Evolutionary conservation across 2,888 invertebrate species (phyloP).

Genomic region (Pachydiplax longipennis): DNA sequence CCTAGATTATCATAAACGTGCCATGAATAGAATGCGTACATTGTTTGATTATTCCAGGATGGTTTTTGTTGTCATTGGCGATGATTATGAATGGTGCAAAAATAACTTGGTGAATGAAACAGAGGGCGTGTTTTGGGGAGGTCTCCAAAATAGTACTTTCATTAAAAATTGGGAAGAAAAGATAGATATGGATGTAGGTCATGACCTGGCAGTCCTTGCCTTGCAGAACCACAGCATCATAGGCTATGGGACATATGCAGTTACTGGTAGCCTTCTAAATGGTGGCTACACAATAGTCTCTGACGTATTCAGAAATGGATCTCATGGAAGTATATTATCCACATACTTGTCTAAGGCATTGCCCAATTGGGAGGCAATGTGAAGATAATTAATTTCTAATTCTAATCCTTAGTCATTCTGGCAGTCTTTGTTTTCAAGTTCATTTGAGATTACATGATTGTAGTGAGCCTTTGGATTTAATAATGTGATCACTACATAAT

Average conservation of each 20-base stretch:
- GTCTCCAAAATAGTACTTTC: background rate
- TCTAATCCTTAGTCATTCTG: too few relatives aligned
- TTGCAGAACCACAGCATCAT: background rate
- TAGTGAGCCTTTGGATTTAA: too few relatives aligned
- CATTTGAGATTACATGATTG: too few relatives aligned
- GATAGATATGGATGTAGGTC: background rate
- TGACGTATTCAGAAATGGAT: background rate
- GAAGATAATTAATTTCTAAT: too few relatives aligned
- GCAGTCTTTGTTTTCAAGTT: too few relatives aligned
- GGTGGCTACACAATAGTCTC: background rate
- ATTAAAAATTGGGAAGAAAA: background rate
- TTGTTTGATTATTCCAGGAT: background rate
- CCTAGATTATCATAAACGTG: background rate
- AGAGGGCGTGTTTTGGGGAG: background rate
- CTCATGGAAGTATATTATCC: too few relatives aligned
- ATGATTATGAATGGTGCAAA: background rate
- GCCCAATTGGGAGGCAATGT: too few relatives aligned
- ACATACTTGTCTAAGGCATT: too few relatives aligned
- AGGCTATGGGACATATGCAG: background rate
- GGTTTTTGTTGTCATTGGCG: background rate
- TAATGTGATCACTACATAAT: too few relatives aligned
- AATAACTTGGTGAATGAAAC: background rate
- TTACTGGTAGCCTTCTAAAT: background rate
- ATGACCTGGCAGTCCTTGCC: background rate
- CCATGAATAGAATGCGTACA: background rate